Evolutionary conservation across 2,797 vertebrate species (phyloP), one percentile per base, ranked within the genome.

Genomic region (Lepilemur ruficaudatus): DNA sequence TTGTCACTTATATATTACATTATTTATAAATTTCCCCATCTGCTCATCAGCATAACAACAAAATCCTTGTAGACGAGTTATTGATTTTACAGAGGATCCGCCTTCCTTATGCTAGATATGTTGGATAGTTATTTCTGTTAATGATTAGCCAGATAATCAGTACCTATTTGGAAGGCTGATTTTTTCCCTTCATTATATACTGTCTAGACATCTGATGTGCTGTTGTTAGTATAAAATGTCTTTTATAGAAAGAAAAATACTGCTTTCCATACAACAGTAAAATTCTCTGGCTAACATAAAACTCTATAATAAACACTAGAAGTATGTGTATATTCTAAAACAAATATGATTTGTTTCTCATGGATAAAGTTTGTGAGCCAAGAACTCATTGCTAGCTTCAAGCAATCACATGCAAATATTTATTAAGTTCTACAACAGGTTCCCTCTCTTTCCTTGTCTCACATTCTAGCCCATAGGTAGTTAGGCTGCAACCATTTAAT

Each of bases 261-360:
- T 82, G 4, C 55, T 89, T 82, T 59, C 43, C 38, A 78, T 48
- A 94, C n/a, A 93, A 91, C 4, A 96, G 65, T 79, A 96, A 91
- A 92, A 96, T 76, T 97, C 73, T 88, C 89, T 46, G 41, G 20
- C 22, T 87, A 93, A 78, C 67, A 73, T 89, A 87, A 96, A 95
- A 65, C n/a, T 55, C 55, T 80, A 63, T 25, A 22, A 57, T 84
- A 72, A 94, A 95, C 59, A 81, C 32, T 55, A 61, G 35, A 84
- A 70, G 20, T 52, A 73, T 43, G 28, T 38, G 8, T 35, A 43
- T 76, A 72, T 76, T 96, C 63, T 88, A 85, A 95, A 84, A 95
- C 55, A 52, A 95, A 91, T 79, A 82, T 72, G 80, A 93, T 93
- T 70, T 94, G 41, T 88, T 92, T 72, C 94, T 84, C 90, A 83